phyloP scores from a whole-genome alignment of 2,113 vertebrate species.

The Dissostichus mawsoni region DNA sequence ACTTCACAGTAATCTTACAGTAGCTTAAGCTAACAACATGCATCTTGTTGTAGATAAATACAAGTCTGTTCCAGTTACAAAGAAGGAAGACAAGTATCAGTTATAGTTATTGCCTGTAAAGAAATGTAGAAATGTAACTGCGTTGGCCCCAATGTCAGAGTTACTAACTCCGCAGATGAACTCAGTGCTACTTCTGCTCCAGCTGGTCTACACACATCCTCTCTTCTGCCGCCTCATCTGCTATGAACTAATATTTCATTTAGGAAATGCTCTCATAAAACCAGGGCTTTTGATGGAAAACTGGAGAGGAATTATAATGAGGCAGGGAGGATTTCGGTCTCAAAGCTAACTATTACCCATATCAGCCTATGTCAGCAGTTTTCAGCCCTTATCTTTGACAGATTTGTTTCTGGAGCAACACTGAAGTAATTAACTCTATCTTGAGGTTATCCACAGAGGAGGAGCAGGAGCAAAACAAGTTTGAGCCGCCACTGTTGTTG shows the following conservation, averaged over 20 bases:
- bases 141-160: background rate
- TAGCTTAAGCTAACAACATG: background rate
- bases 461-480: conserved; percentile 13
- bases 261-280: conserved; percentile 44
- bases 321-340: conserved; percentile 57
- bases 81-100: background rate
- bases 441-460: conserved; percentile 35
- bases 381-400: conserved; percentile 50
- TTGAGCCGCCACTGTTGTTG: background rate
- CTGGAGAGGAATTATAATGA: conserved; percentile 63
- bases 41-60: conserved; percentile 25
- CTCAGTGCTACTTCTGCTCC: conserved; percentile 5
- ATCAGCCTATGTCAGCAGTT: conserved; percentile 68
- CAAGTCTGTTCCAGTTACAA: background rate
- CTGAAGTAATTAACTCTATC: conserved; percentile 56
- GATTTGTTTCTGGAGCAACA: conserved; percentile 48
- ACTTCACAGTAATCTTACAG: background rate
- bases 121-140: background rate
- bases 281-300: conserved; percentile 45
- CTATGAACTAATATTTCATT: conserved; percentile 59
- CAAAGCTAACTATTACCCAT: conserved; percentile 61
- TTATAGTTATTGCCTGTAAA: conserved; percentile 13
- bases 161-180: background rate
- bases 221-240: conserved; percentile 34
- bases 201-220: conserved; percentile 8